Percentiles rank a stretch among this genome's conserved stretches.
phyloP scores from a whole-genome alignment of 1,140 invertebrate species.

The Drosophila ananassae region DNA sequence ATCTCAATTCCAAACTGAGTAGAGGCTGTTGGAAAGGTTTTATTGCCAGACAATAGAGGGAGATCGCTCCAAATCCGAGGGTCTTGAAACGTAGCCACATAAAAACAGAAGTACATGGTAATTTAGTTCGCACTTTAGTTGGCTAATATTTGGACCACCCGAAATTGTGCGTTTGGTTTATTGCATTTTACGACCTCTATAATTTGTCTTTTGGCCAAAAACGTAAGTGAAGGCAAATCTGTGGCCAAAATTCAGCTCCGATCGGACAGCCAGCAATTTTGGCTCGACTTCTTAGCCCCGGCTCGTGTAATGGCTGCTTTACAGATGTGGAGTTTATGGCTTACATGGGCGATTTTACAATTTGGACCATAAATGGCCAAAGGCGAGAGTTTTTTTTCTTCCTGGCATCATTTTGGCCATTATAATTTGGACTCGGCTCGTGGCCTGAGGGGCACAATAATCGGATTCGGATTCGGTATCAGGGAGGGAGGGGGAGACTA shows the following conservation, averaged over 20 bases:
- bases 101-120: slow-evolving; percentile 23
- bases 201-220: slow-evolving; percentile 49
- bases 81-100: background rate
- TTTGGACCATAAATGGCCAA: slow-evolving; percentile 59
- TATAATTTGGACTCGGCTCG: slow-evolving; percentile 38
- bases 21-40: background rate
- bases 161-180: slow-evolving; percentile 38
- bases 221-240: slow-evolving; percentile 43
- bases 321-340: slow-evolving; percentile 46
- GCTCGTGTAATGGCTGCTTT: slow-evolving; percentile 41
- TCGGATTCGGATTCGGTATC: slow-evolving; percentile 29
- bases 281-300: slow-evolving; percentile 46
- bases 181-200: slow-evolving; percentile 47
- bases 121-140: slow-evolving; percentile 49
- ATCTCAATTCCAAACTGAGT: background rate
- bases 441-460: slow-evolving; percentile 37
- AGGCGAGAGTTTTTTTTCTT: slow-evolving; percentile 21
- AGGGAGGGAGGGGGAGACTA: slow-evolving; percentile 3
- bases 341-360: slow-evolving; percentile 39
- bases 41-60: background rate
- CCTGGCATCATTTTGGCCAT: slow-evolving; percentile 21
- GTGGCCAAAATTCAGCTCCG: slow-evolving; percentile 5
- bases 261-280: slow-evolving; percentile 37
- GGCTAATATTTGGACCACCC: slow-evolving; percentile 44
- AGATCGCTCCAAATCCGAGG: background rate